Evolutionary conservation across 2,888 invertebrate species (phyloP).

Genomic region (Cerastoderma edule): DNA sequence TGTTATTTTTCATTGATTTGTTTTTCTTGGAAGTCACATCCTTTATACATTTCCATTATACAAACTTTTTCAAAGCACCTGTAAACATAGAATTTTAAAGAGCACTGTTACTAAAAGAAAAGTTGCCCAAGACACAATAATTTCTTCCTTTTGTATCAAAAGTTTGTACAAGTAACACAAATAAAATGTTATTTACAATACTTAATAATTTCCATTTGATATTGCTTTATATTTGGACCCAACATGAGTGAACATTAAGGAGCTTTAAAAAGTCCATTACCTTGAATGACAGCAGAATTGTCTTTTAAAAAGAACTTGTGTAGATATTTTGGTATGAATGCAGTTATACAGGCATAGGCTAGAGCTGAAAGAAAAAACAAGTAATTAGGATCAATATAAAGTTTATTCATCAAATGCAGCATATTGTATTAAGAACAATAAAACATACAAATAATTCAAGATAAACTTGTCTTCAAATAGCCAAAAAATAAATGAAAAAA

Average conservation of each 20-base stretch:
- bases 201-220: too few species aligned
- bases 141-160: neutral
- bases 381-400: constrained; percentile 1
- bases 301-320: constrained; percentile 99
- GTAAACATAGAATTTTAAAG: too few species aligned
- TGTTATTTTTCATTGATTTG: too few species aligned
- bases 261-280: constrained; percentile 70
- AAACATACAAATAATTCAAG: neutral
- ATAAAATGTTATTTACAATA: too few species aligned
- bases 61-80: too few species aligned
- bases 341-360: constrained; percentile 96
- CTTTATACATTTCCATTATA: too few species aligned
- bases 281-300: constrained; percentile 97
- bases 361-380: constrained; percentile 88
- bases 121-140: neutral
- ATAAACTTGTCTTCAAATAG: neutral
- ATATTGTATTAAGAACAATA: too few species aligned
- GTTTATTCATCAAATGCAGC: too few species aligned
- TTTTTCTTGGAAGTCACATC: too few species aligned
- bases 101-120: too few species aligned
- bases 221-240: too few species aligned
- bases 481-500: constrained; percentile 9
- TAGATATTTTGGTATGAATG: constrained; percentile 97
- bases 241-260: neutral
- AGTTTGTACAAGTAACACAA: neutral